A percentile compares a stretch with the other conserved stretches of the same genome.
Conservation (phyloP, 2,797 vertebrate species). For the Cuculus canorus region DNA sequence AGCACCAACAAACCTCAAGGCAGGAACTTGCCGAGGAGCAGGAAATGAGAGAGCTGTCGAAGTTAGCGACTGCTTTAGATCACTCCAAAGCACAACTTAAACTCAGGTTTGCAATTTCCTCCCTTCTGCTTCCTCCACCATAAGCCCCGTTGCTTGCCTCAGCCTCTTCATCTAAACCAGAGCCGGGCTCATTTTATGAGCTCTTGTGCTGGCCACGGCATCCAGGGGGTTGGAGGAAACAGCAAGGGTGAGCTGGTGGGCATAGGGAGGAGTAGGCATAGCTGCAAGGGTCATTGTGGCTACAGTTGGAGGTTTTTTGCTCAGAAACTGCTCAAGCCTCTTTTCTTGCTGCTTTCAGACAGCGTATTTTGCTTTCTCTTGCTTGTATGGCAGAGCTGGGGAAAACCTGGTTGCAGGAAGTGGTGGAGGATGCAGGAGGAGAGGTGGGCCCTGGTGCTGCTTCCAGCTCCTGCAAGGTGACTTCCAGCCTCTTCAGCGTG, state of each 20-base stretch:
- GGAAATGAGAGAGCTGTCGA: slow-evolving; percentile 18
- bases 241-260: not conserved
- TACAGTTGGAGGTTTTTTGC: not conserved
- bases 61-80: slow-evolving; percentile 3
- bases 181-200: accelerated
- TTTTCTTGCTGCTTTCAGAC: not conserved
- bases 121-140: not conserved
- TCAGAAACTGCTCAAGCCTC: not conserved
- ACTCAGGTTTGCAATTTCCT: slow-evolving; percentile 32
- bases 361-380: not conserved
- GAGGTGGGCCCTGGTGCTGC: not conserved
- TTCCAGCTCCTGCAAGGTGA: not conserved
- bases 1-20: slow-evolving; percentile 20
- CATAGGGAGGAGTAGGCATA: accelerated
- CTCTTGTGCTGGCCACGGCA: accelerated
- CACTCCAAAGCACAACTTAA: not conserved
- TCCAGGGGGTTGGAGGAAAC: not conserved
- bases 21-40: not conserved
- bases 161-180: not conserved
- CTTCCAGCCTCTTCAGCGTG: not conserved
- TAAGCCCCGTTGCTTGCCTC: not conserved
- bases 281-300: not conserved
- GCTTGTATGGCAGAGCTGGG: not conserved
- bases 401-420: not conserved
- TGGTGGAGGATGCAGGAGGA: not conserved